phyloP scores from a whole-genome alignment of 2,888 invertebrate genomes.

The Phoenoteleia sp. region DNA sequence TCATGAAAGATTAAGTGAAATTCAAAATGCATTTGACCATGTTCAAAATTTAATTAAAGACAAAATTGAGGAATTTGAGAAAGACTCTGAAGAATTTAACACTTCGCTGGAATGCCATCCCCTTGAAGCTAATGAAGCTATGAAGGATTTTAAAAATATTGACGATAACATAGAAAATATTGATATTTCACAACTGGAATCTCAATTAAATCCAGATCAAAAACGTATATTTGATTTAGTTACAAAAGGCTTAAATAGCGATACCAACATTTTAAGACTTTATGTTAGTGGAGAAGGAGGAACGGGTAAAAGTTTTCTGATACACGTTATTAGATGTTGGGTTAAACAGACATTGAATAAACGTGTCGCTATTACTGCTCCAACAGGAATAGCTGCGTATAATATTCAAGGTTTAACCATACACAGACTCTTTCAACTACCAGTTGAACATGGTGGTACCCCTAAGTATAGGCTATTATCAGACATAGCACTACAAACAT shows the following conservation, averaged over 20 bases:
- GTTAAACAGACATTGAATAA: conserved; percentile 76
- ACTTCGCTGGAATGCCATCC: conserved; percentile 60
- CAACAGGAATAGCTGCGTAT: conserved; percentile 81
- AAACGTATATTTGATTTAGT: conserved; percentile 75
- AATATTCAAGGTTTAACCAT: conserved; percentile 81
- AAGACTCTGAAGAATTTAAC: background rate
- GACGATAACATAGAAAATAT: conserved; percentile 10
- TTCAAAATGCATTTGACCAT: background rate
- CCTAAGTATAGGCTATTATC: conserved; percentile 77
- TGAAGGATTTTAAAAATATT: conserved; percentile 67
- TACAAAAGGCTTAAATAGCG: conserved; percentile 49
- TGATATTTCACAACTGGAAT: conserved; percentile 62
- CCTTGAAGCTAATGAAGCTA: conserved; percentile 16
- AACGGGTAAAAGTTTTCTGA: conserved; percentile 79
- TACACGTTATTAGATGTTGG: conserved; percentile 77
- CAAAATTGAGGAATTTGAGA: conserved; percentile 15
- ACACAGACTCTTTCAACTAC: conserved; percentile 52
- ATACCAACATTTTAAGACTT: too few species aligned
- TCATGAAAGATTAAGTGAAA: conserved; percentile 44
- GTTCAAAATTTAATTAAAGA: background rate
- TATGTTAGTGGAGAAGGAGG: conserved; percentile 79
- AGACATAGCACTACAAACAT: conserved; percentile 73
- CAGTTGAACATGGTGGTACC: conserved; percentile 37
- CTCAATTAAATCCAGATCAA: conserved; percentile 76
- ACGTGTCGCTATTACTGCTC: conserved; percentile 77